Conservation (phyloP, 92 coral and sea anemone genomes). For the Phenganax subtilis region DNA sequence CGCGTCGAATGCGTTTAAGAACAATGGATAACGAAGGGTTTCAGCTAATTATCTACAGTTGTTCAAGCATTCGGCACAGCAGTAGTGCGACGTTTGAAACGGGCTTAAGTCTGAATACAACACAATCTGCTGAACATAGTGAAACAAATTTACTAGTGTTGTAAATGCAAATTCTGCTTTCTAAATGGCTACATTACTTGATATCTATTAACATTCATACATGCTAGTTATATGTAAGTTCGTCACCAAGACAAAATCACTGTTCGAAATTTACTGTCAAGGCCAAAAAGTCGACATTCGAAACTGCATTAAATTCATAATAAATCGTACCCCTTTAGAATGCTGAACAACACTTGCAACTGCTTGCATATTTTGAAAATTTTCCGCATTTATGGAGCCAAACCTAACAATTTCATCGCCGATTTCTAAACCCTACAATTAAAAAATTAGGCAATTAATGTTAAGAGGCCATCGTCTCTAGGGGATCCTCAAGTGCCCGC, state of each 20-base stretch:
- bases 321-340: slow-evolving; percentile 72
- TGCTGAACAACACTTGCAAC: slow-evolving; percentile 80
- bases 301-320: neutral
- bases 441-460: neutral
- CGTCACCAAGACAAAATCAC: no score
- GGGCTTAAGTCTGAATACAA: no score
- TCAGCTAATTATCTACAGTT: neutral
- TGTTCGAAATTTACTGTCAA: neutral
- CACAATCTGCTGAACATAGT: neutral
- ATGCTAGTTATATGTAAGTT: no score
- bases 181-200: no score
- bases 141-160: no score
- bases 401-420: slow-evolving; percentile 77
- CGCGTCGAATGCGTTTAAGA: no score
- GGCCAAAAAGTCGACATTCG: neutral
- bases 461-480: no score
- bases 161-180: no score
- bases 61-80: neutral
- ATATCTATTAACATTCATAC: no score
- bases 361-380: slow-evolving; percentile 64
- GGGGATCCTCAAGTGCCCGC: no score
- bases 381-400: slow-evolving; percentile 77
- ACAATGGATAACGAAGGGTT: no score
- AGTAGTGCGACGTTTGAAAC: neutral
- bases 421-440: slow-evolving; percentile 65